Conservation (phyloP, 2,113 vertebrate species). For the Myocastor coypus region DNA sequence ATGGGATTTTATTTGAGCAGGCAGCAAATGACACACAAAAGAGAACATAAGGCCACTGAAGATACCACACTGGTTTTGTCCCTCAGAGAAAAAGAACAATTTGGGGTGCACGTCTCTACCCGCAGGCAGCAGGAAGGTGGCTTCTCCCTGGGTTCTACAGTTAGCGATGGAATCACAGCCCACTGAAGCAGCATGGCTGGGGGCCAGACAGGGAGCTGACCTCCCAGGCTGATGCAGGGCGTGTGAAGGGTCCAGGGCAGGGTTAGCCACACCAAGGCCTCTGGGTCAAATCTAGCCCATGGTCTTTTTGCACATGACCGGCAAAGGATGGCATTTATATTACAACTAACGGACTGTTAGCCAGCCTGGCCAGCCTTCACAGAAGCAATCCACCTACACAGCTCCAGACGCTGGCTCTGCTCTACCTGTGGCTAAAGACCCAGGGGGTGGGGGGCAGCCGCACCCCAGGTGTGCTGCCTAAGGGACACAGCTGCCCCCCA, state of each 20-base stretch:
- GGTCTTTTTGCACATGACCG: neutral
- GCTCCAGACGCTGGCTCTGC: neutral
- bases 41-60: neutral
- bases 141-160: neutral
- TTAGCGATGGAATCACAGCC: neutral
- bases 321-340: neutral
- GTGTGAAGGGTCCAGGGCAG: neutral
- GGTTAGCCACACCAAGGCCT: neutral
- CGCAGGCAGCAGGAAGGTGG: neutral
- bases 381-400: neutral
- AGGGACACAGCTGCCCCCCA: neutral
- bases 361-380: neutral
- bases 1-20: conserved; percentile 68
- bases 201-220: neutral
- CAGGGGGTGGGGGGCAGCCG: neutral
- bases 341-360: neutral
- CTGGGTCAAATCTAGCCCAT: fast-evolving
- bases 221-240: neutral
- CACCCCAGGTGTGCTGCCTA: neutral
- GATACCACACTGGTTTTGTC: neutral
- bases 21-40: neutral
- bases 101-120: neutral
- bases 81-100: neutral
- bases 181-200: neutral
- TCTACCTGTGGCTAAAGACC: neutral